Base-by-base conservation (phyloP, 2,888 invertebrate species). In the Eilema caniola region DNA sequence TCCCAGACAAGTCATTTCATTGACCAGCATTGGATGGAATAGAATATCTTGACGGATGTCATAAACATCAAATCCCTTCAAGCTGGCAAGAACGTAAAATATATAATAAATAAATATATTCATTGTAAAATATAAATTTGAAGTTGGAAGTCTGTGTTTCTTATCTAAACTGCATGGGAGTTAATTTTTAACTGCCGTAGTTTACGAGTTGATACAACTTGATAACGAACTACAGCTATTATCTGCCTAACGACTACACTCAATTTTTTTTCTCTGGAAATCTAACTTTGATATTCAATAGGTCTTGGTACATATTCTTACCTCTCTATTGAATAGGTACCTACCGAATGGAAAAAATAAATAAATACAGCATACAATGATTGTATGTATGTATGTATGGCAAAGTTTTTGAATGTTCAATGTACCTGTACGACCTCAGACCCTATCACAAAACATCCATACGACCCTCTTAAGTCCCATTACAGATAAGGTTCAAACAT, bases 181-280 rank as follows among this genome's bases (percentile, higher is more conserved):
- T 31, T 57, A 12, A 24, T 7, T 28, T 68, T 69, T 63, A 59
- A 63, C 62, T 59, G 59, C n/a, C 56, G 1, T 23, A 63, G 57
- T 63, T 68, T 41, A 69, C 63, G 23, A 69, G 24, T 59, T 59
- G 25, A 25, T 16, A 24, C 23, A 31, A 24, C n/a, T 62, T 56
- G 63, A 57, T 68, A 41, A 63, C 41, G 7, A 56, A 57, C 28
- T 57, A 57, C 1, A 37, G 28, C 28, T 56, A 57, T 37, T 63
- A 69, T 57, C 41, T 59, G 37, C 57, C 23, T 59, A 63, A 63
- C 41, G 59, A 62, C n/a, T 59, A n/a, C 8, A 67, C n/a, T 24
- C 23, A 0, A 2, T 23, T 56, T 37, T 56, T 37, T 41, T 66
- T 66, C 14, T 10, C 4, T 47, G 47, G 47, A 7, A 20, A 47